Base-by-base conservation (phyloP, 2,888 invertebrate genomes). In the Plebejus melissa region DNA sequence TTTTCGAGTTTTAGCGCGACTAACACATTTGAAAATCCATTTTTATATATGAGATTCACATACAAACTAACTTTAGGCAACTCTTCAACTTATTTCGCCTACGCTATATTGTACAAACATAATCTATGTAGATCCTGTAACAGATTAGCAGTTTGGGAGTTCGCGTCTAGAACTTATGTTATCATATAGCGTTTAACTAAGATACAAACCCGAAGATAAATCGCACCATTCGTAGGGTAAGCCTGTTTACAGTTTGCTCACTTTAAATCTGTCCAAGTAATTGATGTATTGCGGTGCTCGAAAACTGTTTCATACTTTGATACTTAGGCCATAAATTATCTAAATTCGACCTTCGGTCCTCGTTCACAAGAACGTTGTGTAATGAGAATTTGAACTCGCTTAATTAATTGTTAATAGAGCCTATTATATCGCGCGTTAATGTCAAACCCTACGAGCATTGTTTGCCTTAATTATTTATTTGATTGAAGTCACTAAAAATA, bases 181-280 rank as follows among this genome's bases (percentile, higher is more conserved):
- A 70, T 70, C 70, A 70, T 70, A 65, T 65, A 65, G 32, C 65
- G 65, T 65, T 65, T 65, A 70, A 70, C 70, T 70, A 22, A 70
- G 70, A 71, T 28, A 71, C 71, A 71, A 41, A 71, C 46, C 50
- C 50, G 28, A 50, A 22, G 46, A 71, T 71, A 50, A 71, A 71
- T 46, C 11, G 46, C 50, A 28, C 50, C 28, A 50, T 71, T 70
- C 41, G 70, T 36, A 22, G 32, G n/a, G 38, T 70, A 70, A 70
- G 70, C 70, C 71, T 71, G 71, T 71, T 41, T 71, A 71, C 71
- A 71, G 71, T 46, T 50, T 22, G 46, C 71, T 41, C 70, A 70
- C 38, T 71, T 46, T 50, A 65, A 71, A 71, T 71, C 71, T 71
- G 71, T 71, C 71, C 71, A 71, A 71, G 46, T 71, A 46, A 71